These are phyloP conservation scores for Lochmaea crataegi DNA, from an alignment of 2,888 invertebrate genomes.

Conservation along the genomic window DNA sequence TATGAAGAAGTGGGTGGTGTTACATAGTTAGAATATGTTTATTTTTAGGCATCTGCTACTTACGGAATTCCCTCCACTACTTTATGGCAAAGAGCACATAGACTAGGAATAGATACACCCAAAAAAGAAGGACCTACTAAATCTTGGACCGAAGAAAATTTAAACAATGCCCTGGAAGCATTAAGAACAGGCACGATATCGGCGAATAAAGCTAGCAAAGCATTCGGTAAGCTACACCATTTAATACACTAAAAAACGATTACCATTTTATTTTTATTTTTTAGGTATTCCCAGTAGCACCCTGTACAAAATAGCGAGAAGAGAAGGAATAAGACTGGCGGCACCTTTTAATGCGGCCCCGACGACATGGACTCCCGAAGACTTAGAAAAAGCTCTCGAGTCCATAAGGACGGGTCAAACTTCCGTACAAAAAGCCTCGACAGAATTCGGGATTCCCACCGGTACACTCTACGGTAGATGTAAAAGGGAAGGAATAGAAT, in stretches of 20 bases:
- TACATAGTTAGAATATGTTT: not conserved
- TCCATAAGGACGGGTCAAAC: slow-evolving; percentile 84
- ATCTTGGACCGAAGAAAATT: slow-evolving; percentile 88
- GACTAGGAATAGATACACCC: slow-evolving; percentile 89
- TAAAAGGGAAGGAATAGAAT: slow-evolving; percentile 89
- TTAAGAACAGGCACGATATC: slow-evolving; percentile 86
- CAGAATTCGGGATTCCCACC: slow-evolving; percentile 88
- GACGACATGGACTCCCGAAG: slow-evolving; percentile 87
- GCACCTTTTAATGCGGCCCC: slow-evolving; percentile 93
- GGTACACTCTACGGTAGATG: slow-evolving; percentile 90
- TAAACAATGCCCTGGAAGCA: slow-evolving; percentile 85
- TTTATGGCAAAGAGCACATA: slow-evolving; percentile 90
- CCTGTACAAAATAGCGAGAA: slow-evolving; percentile 89
- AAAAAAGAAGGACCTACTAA: slow-evolving; percentile 90
- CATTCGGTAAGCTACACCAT: slow-evolving; percentile 71
- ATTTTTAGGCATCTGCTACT: slow-evolving; percentile 77
- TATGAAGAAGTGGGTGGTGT: too few relatives aligned
- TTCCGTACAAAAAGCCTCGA: slow-evolving; percentile 87
- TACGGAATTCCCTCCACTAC: slow-evolving; percentile 93
- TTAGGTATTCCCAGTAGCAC: slow-evolving; percentile 89
- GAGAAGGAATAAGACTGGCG: slow-evolving; percentile 88
- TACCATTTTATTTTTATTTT: slow-evolving; percentile 34
- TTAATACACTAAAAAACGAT: not conserved
- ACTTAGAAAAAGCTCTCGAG: slow-evolving; percentile 84
- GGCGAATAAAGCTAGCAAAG: slow-evolving; percentile 92